Base-by-base conservation (phyloP, 2,797 vertebrate genomes). In the Tiaroga cobitis region DNA sequence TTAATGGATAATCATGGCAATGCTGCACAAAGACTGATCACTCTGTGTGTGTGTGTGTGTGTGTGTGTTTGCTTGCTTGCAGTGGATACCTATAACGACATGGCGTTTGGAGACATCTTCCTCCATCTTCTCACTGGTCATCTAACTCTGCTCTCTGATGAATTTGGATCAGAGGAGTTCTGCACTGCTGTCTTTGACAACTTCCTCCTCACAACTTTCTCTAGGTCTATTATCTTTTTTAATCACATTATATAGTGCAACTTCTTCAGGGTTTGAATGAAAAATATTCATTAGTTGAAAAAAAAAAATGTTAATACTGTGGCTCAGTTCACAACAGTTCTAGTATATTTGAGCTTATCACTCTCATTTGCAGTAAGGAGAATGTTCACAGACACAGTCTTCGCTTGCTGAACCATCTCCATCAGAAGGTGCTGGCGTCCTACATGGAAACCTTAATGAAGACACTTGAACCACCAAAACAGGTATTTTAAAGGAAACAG, bases 101-200 rank as follows among this genome's bases (percentile, higher is more conserved):
- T 98, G 93, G 97, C 96, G 39, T 98, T 98, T 26, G 93, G 97
- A 1, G 98, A 99, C 89, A 97, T 99, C 89, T 99, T 99, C 92
- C 96, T 99, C 26, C 98, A 99, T 90, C 93, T 99, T 83, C 95
- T 99, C 77, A 98, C 95, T 0, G 97, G 97, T 51, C 97, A 97
- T 92, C 95, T 99, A 87, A 98, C 97, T 0, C 94, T 99, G 84
- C 95, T 99, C 41, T 96, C 96, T 0, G 98, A 99, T 0, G 98
- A 99, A 87, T 99, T 99, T 68, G 94, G 96, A 3, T 92, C 97
- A 0, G 97, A 99, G 77, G 98, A 99, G 49, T 99, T 99, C 91
- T 99, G 97, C 85, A 94, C 93, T 1, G 95, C 96, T 0, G 95
- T 99, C 11, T 99, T 98, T 0, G 97, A 99, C 3, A 93, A 96